Evolutionary conservation across 2,888 invertebrate genomes (phyloP), one percentile per base, ranked within the genome.

Genomic region (Mimachlamys varia): DNA sequence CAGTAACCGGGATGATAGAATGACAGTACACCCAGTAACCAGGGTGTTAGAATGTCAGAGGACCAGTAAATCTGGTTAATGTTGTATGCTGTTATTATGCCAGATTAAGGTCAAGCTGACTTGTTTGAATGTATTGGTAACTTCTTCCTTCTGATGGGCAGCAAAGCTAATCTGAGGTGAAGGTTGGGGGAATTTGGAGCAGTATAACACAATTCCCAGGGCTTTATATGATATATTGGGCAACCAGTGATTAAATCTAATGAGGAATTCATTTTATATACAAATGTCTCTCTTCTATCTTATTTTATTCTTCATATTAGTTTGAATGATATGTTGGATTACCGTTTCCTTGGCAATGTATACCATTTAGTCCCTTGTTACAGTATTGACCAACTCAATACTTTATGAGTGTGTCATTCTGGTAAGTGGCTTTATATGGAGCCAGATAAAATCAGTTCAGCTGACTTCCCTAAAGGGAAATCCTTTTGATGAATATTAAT

Each of bases 391-490:
- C 13, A 33, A 76, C 76, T 33, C 27, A 33, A 76, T 76, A 33
- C 76, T 76, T 76, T 76, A 76, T 76, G 76, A 17, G 12, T 33
- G 7, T 76, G 76, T 22, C 76, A 76, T 76, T 76, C 76, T 76
- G 76, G 76, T 76, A 76, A 33, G 10, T 76, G 33, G 76, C 76
- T 76, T 76, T 33, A 76, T 76, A 33, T n/a, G 27, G 12, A 76
- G 27, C 76, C 27, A 76, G 76, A 76, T 76, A 13, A 76, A 76
- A 76, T 76, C 76, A 76, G 76, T 76, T 76, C 76, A 33, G 76
- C 33, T 76, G 76, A 76, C 76, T 76, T 22, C 76, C 76, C 76
- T 76, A 12, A 76, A 76, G 76, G 76, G 76, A 76, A 76, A 76
- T 76, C 7, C 27, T 76, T 76, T 33, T 76, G 76, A 76, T 76